These are phyloP conservation scores for Psittacula echo DNA, from an alignment of 2,797 vertebrate genomes.

Conservation along the genomic window DNA sequence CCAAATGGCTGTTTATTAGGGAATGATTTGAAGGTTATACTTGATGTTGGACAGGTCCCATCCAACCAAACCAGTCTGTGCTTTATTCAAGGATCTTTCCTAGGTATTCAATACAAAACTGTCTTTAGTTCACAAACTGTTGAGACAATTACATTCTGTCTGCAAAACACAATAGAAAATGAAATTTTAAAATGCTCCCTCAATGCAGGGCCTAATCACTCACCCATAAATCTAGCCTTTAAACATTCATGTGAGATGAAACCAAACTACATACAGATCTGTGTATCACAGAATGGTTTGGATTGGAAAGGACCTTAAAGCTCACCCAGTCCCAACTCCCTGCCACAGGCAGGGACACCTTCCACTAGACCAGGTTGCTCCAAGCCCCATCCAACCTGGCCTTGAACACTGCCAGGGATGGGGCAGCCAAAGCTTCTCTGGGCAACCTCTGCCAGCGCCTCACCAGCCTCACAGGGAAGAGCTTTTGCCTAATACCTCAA, in stretches of 20 bases:
- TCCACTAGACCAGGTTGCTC: too few species aligned
- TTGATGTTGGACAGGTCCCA: neutral
- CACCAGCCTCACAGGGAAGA: neutral
- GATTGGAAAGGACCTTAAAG: neutral
- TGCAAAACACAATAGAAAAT: neutral
- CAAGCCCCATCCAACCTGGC: too few species aligned
- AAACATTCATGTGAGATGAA: neutral
- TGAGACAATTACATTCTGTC: neutral
- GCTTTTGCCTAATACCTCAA: neutral
- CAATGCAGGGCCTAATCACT: neutral
- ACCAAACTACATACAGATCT: neutral
- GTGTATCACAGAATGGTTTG: neutral
- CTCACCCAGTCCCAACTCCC: neutral
- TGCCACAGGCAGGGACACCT: too few species aligned
- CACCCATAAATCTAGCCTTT: neutral
- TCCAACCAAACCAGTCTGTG: neutral
- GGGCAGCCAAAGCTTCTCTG: too few species aligned
- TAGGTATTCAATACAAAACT: neutral
- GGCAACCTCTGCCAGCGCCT: neutral
- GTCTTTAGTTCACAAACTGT: neutral
- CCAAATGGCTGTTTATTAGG: neutral
- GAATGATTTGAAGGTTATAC: neutral
- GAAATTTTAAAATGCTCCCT: neutral
- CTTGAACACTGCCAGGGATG: too few species aligned
- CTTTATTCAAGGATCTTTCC: neutral